Evolutionary conservation across 2,797 vertebrate genomes (phyloP), one percentile per base, ranked within the genome.

Genomic region (Hafferia zeledoni): DNA sequence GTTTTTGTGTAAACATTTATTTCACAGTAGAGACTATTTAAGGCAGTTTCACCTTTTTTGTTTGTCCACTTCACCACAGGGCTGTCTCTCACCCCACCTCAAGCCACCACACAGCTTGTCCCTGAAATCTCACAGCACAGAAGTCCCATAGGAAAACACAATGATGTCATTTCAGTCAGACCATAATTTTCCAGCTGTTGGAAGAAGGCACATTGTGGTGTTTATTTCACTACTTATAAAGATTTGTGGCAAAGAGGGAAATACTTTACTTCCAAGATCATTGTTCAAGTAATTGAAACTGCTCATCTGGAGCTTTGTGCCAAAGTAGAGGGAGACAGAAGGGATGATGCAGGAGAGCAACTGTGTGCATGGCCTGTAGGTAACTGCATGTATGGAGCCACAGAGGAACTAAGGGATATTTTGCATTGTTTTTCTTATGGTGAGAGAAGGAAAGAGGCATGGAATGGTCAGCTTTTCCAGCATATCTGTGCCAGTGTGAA

Each of bases 121-220:
- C 59, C 69, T 65, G 65, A 81, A 83, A 79, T 77, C 56, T 95
- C 80, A 78, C 69, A 92, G 89, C 83, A 23, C 83, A 83, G 78
- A 94, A 92, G 85, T 95, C 93, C 76, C 69, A 44, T 64, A 95
- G 72, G 95, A 97, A 83, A 97, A 93, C 91, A 91, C 52, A 77
- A 63, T 94, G 94, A 97, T 49, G 87, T 75, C 78, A 95, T 97
- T 97, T 96, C 75, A 93, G 79, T 72, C 65, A 80, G 93, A 84
- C 91, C 89, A 93, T 96, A 93, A 96, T 94, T 97, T 96, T 83
- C 95, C 94, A 96, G 95, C 96, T 96, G 94, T 93, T 96, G 86
- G 90, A 90, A 89, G 90, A 95, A 95, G 83, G 86, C 91, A 83
- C 74, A 30, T 83, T 90, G 71, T 93, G 86, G 90, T 96, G 90